Conservation (phyloP, 2,888 invertebrate genomes). For the Sinelater perroti region DNA sequence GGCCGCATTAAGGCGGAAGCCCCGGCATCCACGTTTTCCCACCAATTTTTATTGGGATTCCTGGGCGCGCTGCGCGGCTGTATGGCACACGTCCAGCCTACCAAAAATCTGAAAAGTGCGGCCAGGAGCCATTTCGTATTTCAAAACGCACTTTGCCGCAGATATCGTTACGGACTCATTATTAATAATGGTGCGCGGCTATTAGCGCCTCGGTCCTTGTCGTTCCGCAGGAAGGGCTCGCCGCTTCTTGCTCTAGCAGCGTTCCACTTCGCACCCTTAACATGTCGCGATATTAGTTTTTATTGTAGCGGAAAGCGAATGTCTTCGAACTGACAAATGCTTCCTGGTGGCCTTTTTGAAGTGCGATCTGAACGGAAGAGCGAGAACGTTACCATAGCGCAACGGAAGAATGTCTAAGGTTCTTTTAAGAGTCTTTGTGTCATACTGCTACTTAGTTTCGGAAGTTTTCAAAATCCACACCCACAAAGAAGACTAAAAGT, state of each 20-base stretch:
- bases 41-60: too few species aligned
- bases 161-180: constrained; percentile 48
- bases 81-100: constrained; percentile 26
- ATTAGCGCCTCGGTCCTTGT: constrained; percentile 42
- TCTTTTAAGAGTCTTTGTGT: too few species aligned
- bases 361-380: too few species aligned
- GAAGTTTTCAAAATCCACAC: too few species aligned
- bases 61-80: neutral
- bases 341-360: too few species aligned
- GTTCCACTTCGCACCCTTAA: constrained; percentile 34
- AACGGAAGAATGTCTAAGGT: too few species aligned
- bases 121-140: constrained; percentile 43
- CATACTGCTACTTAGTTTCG: too few species aligned
- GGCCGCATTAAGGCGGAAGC: too few species aligned
- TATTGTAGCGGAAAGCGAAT: constrained; percentile 33
- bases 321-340: too few species aligned
- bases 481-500: too few species aligned
- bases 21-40: too few species aligned
- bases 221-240: constrained; percentile 21
- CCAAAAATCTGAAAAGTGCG: constrained; percentile 36
- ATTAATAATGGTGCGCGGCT: constrained; percentile 51
- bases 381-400: too few species aligned
- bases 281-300: constrained; percentile 42
- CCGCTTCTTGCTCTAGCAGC: constrained; percentile 21
- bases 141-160: constrained; percentile 46